A percentile compares a stretch with the other conserved stretches of the same genome.
phyloP scores from a whole-genome alignment of 2,888 invertebrate species.

The Kryphioiulus occultus region DNA sequence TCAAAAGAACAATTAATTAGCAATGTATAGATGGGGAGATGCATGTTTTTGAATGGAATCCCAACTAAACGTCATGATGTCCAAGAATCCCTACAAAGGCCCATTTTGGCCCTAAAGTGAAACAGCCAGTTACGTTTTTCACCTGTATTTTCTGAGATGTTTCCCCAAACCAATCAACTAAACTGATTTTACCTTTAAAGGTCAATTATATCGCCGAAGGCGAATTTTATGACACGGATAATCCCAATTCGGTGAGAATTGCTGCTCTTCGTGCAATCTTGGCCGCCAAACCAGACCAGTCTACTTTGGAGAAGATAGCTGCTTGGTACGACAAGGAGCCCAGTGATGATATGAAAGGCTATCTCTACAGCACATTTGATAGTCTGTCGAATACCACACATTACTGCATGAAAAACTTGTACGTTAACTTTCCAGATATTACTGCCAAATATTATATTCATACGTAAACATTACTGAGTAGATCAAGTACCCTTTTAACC shows the following conservation, averaged over 20 bases:
- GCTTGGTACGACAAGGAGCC: constrained; percentile 42
- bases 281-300: neutral
- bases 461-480: neutral
- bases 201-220: neutral
- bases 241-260: neutral
- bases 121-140: no score
- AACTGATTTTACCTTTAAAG: constrained; percentile 12
- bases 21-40: no score
- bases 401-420: constrained; percentile 44
- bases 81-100: no score
- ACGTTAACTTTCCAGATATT: constrained; percentile 1
- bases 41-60: no score
- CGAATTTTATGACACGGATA: constrained; percentile 45
- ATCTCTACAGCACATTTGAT: neutral
- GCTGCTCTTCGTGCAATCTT: constrained; percentile 17
- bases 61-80: no score
- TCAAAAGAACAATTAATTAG: no score
- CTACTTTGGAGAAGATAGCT: neutral
- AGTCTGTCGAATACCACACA: constrained; percentile 15
- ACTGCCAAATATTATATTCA: neutral
- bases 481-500: neutral
- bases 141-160: no score
- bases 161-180: neutral
- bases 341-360: constrained; percentile 41
- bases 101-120: no score